phyloP scores from a whole-genome alignment of 2,797 vertebrate species.

The Parauchenoglanis punctatus region DNA sequence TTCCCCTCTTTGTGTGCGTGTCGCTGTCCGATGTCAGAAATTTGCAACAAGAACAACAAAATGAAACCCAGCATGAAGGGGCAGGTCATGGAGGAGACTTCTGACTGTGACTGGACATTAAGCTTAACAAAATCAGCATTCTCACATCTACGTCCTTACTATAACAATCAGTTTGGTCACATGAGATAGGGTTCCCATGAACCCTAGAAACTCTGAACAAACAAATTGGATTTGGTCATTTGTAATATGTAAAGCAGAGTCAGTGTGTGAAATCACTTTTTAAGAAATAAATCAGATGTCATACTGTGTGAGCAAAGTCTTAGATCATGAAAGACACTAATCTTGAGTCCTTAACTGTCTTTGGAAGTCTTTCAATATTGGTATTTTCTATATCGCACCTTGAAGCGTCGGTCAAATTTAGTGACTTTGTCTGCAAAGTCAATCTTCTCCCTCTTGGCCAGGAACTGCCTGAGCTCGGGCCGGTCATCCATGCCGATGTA shows the following conservation, averaged over 20 bases:
- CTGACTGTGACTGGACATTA: background rate
- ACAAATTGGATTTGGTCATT: background rate
- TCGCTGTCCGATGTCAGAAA: background rate
- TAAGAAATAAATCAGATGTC: background rate
- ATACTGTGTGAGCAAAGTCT: background rate
- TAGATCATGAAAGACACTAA: background rate
- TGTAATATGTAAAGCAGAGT: background rate
- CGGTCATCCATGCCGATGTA: conserved; percentile 96
- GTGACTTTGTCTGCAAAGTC: conserved; percentile 95
- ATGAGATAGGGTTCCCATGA: too few species aligned
- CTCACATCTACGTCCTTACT: background rate
- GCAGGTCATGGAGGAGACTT: background rate
- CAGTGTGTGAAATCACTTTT: background rate
- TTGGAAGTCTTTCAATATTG: background rate
- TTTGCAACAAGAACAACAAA: background rate
- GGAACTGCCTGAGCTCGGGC: conserved; percentile 91
- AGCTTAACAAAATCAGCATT: background rate
- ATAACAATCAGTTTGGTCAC: background rate
- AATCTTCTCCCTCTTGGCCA: conserved; percentile 94
- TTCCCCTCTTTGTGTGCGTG: too few species aligned
- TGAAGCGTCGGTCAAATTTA: conserved; percentile 94
- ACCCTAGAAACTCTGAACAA: background rate
- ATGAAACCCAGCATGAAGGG: background rate
- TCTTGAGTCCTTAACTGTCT: background rate
- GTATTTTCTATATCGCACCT: conserved; percentile 73